Base-by-base conservation (phyloP, 2,797 vertebrate species). In the Gymnoscopelus braueri region DNA sequence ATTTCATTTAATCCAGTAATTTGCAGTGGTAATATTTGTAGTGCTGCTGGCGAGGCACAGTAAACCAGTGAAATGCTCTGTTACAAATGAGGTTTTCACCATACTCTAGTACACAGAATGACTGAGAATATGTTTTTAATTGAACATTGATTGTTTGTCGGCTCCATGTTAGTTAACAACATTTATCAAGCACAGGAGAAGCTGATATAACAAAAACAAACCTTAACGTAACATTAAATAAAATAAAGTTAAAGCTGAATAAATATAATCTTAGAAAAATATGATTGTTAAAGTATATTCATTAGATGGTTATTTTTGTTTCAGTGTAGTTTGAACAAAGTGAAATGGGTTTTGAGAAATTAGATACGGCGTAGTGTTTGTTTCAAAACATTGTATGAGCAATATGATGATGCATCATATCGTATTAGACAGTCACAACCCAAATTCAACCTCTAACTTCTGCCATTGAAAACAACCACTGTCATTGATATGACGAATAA, bases 1-100 rank as follows among this genome's bases (percentile, higher is more conserved):
- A 91, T 92, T 90, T 88, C 76, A 91, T 91, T 91, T 93, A 95
- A 95, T 93, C 90, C 86, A 75, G 87, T 90, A 92, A 92, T 94
- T 93, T 93, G 84, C 86, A 74, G 71, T 62, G 84, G 85, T 91
- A 91, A 94, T 93, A 92, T 93, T 88, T 88, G 84, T 82, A 82
- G 87, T 19, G 68, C 82, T 71, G 81, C 76, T 61, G 68, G 79
- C 82, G 75, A 57, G 67, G 75, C 79, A 79, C 62, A 47, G 82
- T 78, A 69, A 92, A 88, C 71, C 84, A 81, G 83, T 32, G 1
- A 74, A 74, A 67, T 79, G 63, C 77, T 72, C 64, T 54, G 76
- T 82, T 79, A 58, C 77, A 77, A 69, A 82, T 63, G 85, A 72
- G 79, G 67, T 57, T 67, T 68, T 74, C 61, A 57, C 55, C 71